These are phyloP conservation scores for Drosophila rellima DNA, from an alignment of 2,888 invertebrate genomes.

Conservation along the genomic window DNA sequence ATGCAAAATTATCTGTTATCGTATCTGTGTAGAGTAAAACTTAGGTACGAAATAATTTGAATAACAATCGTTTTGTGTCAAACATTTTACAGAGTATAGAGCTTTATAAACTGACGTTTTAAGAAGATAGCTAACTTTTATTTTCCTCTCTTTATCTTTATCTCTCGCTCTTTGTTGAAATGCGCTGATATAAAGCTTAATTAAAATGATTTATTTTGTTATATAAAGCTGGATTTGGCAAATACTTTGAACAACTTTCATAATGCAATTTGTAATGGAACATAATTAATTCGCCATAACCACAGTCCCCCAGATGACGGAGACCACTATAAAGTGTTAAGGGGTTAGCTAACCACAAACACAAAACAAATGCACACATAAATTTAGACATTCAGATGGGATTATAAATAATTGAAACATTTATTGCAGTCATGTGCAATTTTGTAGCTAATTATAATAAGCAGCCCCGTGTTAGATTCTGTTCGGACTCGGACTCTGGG, in stretches of 20 bases:
- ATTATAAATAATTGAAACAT: conserved; percentile 78
- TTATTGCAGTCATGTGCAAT: conserved; percentile 80
- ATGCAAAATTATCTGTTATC: not conserved
- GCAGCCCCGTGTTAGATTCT: conserved; percentile 35
- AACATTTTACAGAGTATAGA: not conserved
- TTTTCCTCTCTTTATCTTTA: not conserved
- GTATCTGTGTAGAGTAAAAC: not conserved
- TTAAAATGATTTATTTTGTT: conserved; percentile 50
- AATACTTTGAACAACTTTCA: conserved; percentile 57
- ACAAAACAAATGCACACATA: conserved; percentile 19
- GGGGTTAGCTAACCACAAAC: conserved; percentile 42
- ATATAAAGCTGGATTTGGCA: conserved; percentile 29
- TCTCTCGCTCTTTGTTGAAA: conserved; percentile 8
- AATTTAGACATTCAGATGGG: conserved; percentile 17
- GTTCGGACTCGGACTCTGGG: conserved; percentile 1
- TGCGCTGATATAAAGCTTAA: conserved; percentile 40
- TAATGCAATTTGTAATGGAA: conserved; percentile 68
- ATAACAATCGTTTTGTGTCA: not conserved
- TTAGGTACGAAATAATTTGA: not conserved
- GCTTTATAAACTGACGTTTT: conserved; percentile 15
- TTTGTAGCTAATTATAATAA: conserved; percentile 78
- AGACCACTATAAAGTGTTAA: conserved; percentile 23
- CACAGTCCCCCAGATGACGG: conserved; percentile 23
- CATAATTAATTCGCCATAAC: conserved; percentile 75
- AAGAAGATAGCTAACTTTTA: conserved; percentile 6